Evolutionary conservation across 2,113 vertebrate genomes (phyloP), one percentile per base, ranked within the genome.

Genomic region (Gallinago paraguaiae): DNA sequence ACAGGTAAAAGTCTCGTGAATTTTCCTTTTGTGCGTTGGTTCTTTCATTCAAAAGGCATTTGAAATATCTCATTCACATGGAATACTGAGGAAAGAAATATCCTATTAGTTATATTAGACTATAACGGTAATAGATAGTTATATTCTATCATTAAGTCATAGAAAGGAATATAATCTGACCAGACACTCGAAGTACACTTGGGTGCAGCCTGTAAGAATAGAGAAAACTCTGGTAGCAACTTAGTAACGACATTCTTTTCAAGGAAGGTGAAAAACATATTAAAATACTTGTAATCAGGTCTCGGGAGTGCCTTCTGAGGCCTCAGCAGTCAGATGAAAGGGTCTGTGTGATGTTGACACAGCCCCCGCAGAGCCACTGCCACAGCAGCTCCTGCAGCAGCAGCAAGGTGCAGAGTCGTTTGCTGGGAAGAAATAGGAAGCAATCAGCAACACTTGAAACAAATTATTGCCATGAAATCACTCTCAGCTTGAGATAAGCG

Each of bases 321-420:
- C 74, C 69, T 86, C 68, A 81, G 72, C 76, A 86, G 94, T 46
- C 69, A 95, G 95, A 77, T 91, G 91, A 96, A 97, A 97, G 91
- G 72, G 53, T 57, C 75, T 67, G 33, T 59, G 71, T 77, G 86
- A 69, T 97, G 87, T 96, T 95, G 91, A 95, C 75, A 94, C 90
- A 96, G 86, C 82, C 88, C 96, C 97, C 97, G n/a, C 56, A 43
- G 93, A 67, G 95, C 95, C 93, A 97, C 90, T 92, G 95, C 95
- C 84, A 48, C 57, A 91, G 86, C 96, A 95, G 96, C 50, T 75
- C 84, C 56, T 94, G 95, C 93, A 25, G 50, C 50, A 53, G 51
- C 97, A 94, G 91, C 96, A 98, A 98, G 98, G 97, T 98, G 98
- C 95, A 97, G 98, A 98, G 97, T 97, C 97, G 98, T 98, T 98